A percentile compares a stretch with the other conserved stretches of the same genome.
Evolutionary conservation across 2,888 invertebrate species (phyloP).

Genomic region (Mythimna albipuncta): DNA sequence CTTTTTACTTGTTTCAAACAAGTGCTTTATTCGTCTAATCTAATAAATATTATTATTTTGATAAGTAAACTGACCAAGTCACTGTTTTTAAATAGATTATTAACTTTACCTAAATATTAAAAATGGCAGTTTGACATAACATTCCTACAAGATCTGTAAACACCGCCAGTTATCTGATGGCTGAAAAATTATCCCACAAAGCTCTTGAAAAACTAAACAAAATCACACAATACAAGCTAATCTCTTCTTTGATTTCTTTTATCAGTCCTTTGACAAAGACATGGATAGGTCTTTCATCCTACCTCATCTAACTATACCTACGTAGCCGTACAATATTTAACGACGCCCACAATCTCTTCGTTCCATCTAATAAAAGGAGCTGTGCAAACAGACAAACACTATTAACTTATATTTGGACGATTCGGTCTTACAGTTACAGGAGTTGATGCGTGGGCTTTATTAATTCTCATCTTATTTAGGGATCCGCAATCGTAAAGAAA

Average conservation of each 20-base stretch:
- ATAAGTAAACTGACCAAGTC: too few relatives aligned
- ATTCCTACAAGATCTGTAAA: too few relatives aligned
- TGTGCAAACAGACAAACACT: conserved; percentile 64
- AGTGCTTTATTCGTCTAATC: too few relatives aligned
- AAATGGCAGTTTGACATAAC: too few relatives aligned
- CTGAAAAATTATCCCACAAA: background rate
- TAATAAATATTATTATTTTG: too few relatives aligned
- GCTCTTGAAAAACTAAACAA: background rate
- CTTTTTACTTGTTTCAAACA: too few relatives aligned
- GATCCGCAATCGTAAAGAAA: conserved; percentile 11
- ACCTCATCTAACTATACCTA: background rate
- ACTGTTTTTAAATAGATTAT: too few relatives aligned
- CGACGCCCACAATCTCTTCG: conserved; percentile 51
- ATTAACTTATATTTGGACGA: conserved; percentile 60
- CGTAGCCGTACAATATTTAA: conserved; percentile 27
- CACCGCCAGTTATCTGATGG: too few relatives aligned
- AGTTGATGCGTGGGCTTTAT: conserved; percentile 47
- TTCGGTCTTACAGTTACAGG: conserved; percentile 49
- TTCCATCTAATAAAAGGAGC: conserved; percentile 57
- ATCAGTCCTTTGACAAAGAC: background rate
- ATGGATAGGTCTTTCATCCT: background rate
- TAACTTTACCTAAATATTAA: too few relatives aligned
- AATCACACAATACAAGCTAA: background rate
- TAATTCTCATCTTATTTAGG: conserved; percentile 49
- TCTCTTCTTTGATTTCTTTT: conserved; percentile 3